These are phyloP conservation scores for Drosophila neonasuta DNA, from an alignment of 2,888 invertebrate species.

Conservation along the genomic window DNA sequence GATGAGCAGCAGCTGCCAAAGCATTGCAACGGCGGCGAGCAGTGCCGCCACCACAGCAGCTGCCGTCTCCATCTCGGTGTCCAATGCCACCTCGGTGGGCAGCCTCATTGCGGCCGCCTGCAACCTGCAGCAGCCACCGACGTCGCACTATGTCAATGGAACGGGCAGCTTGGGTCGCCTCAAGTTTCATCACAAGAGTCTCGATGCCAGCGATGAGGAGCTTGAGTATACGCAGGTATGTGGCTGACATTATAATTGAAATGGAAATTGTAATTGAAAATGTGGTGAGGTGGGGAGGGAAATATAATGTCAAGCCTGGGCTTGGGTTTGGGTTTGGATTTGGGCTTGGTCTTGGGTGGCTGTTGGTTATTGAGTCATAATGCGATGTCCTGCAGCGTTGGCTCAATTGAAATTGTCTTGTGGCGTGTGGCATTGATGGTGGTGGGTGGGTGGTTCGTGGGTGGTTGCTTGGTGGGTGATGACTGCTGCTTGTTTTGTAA, in stretches of 20 bases:
- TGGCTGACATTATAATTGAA: conserved; percentile 41
- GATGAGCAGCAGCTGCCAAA: conserved; percentile 80
- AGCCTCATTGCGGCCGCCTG: conserved; percentile 66
- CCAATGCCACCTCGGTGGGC: conserved; percentile 70
- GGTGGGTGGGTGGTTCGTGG: conserved; percentile 16
- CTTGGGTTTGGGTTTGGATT: not conserved
- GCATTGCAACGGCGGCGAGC: conserved; percentile 72
- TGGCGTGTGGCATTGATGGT: conserved; percentile 42
- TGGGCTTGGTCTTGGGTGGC: conserved; percentile 2
- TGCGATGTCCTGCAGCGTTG: conserved; percentile 65
- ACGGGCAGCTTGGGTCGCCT: conserved; percentile 81
- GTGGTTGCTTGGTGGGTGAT: conserved; percentile 16
- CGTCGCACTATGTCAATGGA: conserved; percentile 78
- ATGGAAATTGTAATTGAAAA: conserved; percentile 5
- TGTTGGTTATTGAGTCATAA: conserved; percentile 65
- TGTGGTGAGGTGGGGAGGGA: not conserved
- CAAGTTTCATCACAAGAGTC: conserved; percentile 78
- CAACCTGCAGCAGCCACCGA: conserved; percentile 42
- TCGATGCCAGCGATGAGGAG: conserved; percentile 83
- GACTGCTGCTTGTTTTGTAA: not conserved
- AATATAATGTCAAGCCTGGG: not conserved
- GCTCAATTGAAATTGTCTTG: conserved; percentile 74
- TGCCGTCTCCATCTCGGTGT: conserved; percentile 64
- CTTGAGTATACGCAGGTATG: conserved; percentile 84
- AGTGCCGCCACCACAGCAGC: conserved; percentile 65